Percentiles rank a stretch among this genome's conserved stretches.
Conservation (phyloP, 1,140 invertebrate genomes). For the Bombus terrestris region DNA sequence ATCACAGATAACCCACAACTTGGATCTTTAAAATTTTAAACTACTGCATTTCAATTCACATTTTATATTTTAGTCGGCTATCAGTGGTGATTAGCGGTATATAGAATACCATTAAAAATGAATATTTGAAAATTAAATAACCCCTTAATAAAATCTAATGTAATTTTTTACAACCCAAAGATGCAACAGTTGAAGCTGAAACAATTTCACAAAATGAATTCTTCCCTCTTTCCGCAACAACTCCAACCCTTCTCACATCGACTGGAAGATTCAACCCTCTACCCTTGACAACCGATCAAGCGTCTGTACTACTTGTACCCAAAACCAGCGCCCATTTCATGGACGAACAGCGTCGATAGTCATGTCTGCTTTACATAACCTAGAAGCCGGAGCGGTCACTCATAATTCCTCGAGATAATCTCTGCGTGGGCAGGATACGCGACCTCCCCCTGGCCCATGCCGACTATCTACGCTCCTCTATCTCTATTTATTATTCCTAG, state of each 20-base stretch:
- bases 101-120: too few species aligned
- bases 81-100: too few species aligned
- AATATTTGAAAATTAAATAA: neutral
- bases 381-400: conserved; percentile 74
- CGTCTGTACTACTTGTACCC: neutral
- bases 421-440: conserved; percentile 73
- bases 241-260: neutral
- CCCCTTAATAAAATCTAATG: neutral
- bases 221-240: neutral
- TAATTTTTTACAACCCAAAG: neutral
- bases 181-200: neutral
- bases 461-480: conserved; percentile 70
- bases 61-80: neutral
- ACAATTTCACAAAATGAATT: neutral
- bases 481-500: conserved; percentile 79
- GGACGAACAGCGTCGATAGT: conserved; percentile 49
- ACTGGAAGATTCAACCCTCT: neutral
- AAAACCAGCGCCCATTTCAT: conserved; percentile 32
- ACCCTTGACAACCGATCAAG: neutral
- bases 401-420: conserved; percentile 80
- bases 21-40: too few species aligned
- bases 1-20: neutral
- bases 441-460: conserved; percentile 48
- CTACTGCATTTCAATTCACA: neutral
- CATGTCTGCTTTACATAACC: conserved; percentile 72